Conservation (phyloP, 2,888 invertebrate genomes). For the Chaitophorus viminalis region DNA sequence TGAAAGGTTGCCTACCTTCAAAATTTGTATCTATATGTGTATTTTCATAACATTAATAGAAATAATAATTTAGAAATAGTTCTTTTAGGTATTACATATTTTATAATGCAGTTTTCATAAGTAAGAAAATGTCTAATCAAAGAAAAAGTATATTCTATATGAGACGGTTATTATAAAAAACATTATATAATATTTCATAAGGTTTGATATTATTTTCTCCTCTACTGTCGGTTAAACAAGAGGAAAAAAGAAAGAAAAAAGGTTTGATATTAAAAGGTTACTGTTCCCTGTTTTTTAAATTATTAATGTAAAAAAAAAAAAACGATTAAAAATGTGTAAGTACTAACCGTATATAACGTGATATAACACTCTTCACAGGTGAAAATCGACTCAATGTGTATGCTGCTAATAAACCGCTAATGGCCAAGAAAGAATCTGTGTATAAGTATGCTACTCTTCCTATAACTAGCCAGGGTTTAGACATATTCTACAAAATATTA, state of each 20-base stretch:
- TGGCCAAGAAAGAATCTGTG: slow-evolving; percentile 73
- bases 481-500: slow-evolving; percentile 66
- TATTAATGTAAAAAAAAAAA: neutral
- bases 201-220: too few relatives aligned
- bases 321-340: neutral
- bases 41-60: too few relatives aligned
- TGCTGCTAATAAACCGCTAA: slow-evolving; percentile 71
- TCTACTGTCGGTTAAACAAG: too few relatives aligned
- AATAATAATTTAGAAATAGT: too few relatives aligned
- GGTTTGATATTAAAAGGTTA: too few relatives aligned
- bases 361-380: slow-evolving; percentile 34
- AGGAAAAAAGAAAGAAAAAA: too few relatives aligned
- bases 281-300: neutral
- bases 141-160: too few relatives aligned
- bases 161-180: neutral
- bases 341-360: slow-evolving; percentile 52
- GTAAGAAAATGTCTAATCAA: too few relatives aligned
- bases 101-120: too few relatives aligned
- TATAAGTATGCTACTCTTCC: slow-evolving; percentile 74
- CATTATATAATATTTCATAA: neutral
- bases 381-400: slow-evolving; percentile 48
- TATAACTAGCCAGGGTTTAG: slow-evolving; percentile 72
- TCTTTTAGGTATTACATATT: too few relatives aligned
- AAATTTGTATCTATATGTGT: too few relatives aligned
- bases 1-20: too few relatives aligned